A percentile compares a stretch with the other conserved stretches of the same genome.
phyloP scores from a whole-genome alignment of 2,113 vertebrate species.

The Siphamia tubifer region DNA sequence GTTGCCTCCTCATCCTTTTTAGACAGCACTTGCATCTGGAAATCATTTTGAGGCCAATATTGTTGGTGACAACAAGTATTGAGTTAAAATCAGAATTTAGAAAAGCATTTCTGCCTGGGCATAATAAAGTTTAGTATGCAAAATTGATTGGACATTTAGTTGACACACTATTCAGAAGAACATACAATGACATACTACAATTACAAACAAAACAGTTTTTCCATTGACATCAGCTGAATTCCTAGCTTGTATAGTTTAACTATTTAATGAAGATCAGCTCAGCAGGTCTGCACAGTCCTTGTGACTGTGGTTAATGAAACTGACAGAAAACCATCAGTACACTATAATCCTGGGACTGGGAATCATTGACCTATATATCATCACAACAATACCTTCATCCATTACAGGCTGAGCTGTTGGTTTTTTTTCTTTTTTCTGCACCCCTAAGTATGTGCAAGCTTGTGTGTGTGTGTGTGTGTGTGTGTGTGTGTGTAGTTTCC shows the following conservation, averaged over 20 bases:
- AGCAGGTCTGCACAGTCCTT: constrained; percentile 5
- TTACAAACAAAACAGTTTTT: not conserved
- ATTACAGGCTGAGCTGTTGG: constrained; percentile 18
- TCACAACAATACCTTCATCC: constrained; percentile 20
- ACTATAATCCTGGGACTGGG: too few relatives aligned
- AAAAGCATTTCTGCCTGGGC: too few relatives aligned
- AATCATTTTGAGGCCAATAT: too few relatives aligned
- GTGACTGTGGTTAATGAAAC: constrained; percentile 9
- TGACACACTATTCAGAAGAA: not conserved
- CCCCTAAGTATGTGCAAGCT: not conserved
- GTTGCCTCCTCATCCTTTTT: too few relatives aligned
- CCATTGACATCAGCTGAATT: not conserved
- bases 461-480: not conserved
- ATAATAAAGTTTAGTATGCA: too few relatives aligned
- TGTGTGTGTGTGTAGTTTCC: constrained; percentile 21
- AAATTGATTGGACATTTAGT: not conserved
- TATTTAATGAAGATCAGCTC: not conserved
- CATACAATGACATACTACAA: not conserved
- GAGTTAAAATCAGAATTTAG: too few relatives aligned
- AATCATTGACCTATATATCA: constrained; percentile 30
- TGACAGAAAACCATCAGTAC: constrained; percentile 1
- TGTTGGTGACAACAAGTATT: too few relatives aligned
- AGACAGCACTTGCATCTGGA: too few relatives aligned
- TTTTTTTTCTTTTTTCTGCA: constrained; percentile 5
- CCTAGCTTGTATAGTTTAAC: too few relatives aligned